A percentile compares a stretch with the other conserved stretches of the same genome.
phyloP scores from a whole-genome alignment of 2,113 vertebrate species.

The Miniopterus natalensis region DNA sequence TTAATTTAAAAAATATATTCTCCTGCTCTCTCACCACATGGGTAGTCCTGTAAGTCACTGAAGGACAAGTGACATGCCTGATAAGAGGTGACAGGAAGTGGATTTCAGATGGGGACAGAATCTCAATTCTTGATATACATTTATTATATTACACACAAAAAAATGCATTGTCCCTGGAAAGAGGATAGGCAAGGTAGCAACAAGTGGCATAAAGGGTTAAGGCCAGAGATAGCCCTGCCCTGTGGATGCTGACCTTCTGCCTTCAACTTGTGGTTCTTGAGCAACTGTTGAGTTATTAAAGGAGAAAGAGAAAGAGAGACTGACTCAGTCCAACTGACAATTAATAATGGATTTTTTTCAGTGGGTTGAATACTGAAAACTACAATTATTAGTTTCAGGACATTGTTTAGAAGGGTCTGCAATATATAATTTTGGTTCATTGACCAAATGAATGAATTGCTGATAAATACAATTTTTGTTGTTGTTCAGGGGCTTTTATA shows the following conservation, averaged over 20 bases:
- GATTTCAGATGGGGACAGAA: background rate
- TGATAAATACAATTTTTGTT: background rate
- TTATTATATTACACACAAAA: background rate
- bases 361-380: conserved; percentile 35
- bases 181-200: background rate
- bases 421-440: conserved; percentile 53
- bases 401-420: background rate
- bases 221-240: background rate
- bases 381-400: conserved; percentile 27
- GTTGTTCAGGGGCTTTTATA: conserved; percentile 25
- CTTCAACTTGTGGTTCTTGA: conserved; percentile 21
- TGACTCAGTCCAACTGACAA: conserved; percentile 19
- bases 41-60: background rate
- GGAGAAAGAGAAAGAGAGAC: background rate
- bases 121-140: background rate
- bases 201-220: background rate
- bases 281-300: background rate
- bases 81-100: background rate
- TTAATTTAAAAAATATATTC: background rate
- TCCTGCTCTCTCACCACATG: background rate
- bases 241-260: background rate
- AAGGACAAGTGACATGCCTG: background rate
- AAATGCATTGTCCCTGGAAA: background rate
- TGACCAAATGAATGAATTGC: conserved; percentile 8
- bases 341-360: conserved; percentile 48